Conservation (phyloP, 2,113 vertebrate species). For the Rafetus swinhoei region DNA sequence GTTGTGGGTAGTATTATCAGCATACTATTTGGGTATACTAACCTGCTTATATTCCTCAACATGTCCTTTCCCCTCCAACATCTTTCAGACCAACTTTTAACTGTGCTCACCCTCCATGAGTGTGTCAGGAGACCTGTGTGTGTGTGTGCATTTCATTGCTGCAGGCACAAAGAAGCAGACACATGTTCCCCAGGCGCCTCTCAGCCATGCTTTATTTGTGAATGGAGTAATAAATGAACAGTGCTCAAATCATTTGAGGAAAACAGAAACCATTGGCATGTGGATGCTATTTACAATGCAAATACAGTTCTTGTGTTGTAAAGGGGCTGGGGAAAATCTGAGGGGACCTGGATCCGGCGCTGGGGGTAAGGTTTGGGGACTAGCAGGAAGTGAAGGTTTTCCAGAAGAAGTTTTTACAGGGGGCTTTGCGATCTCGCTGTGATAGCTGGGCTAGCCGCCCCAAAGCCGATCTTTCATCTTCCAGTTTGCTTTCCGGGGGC, state of each 20-base stretch:
- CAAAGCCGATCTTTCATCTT: conserved; percentile 79
- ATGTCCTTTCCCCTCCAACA: background rate
- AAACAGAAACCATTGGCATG: conserved; percentile 61
- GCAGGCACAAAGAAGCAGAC: background rate
- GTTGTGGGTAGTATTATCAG: background rate
- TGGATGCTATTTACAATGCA: conserved; percentile 75
- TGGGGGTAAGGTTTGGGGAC: conserved; percentile 16
- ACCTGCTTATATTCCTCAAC: background rate
- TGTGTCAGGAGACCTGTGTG: background rate
- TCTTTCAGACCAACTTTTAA: background rate
- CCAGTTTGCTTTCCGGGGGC: conserved; percentile 80
- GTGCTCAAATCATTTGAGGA: conserved; percentile 29
- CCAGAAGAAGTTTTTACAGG: conserved; percentile 96
- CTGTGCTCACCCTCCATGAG: rapidly evolving
- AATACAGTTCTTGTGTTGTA: conserved; percentile 64
- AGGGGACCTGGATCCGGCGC: background rate
- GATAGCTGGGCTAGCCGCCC: conserved; percentile 81
- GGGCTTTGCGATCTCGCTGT: conserved; percentile 89
- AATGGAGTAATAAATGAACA: conserved; percentile 52
- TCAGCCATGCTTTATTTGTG: conserved; percentile 84
- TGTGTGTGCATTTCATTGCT: background rate
- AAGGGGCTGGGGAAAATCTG: background rate
- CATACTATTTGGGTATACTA: background rate
- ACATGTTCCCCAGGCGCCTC: conserved; percentile 46
- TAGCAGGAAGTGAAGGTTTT: conserved; percentile 94